These are phyloP conservation scores for Apocrypta bakeri DNA, from an alignment of 1,140 invertebrate genomes.

Conservation along the genomic window DNA sequence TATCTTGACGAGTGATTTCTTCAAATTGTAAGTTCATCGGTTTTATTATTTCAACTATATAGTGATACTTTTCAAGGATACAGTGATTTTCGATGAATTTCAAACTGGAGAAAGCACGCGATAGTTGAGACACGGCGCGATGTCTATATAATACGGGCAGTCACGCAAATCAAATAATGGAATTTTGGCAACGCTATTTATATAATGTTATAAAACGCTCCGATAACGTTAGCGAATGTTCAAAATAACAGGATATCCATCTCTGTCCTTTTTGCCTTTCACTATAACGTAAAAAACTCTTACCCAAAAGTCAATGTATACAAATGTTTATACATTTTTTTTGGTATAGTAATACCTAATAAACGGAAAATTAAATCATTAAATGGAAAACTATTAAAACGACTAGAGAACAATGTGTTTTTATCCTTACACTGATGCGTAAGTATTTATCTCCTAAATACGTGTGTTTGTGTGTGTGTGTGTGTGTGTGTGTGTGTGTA, in stretches of 20 bases:
- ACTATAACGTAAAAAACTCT: neutral
- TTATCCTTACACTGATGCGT: neutral
- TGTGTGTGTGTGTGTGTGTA: no score
- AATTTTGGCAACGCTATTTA: slow-evolving; percentile 18
- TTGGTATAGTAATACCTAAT: no score
- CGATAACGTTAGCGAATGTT: neutral
- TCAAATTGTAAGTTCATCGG: neutral
- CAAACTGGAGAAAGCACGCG: neutral
- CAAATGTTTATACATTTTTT: no score
- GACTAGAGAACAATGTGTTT: neutral
- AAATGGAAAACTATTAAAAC: no score
- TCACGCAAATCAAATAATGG: neutral
- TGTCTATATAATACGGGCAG: neutral
- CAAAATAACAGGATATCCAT: neutral
- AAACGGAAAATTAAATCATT: no score
- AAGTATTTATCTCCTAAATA: neutral
- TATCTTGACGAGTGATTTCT: neutral
- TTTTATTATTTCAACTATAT: neutral
- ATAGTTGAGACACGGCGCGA: no score
- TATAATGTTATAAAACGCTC: neutral
- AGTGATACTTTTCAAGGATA: neutral
- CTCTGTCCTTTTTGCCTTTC: neutral
- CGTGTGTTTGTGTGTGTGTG: neutral
- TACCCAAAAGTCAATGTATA: no score
- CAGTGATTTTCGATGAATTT: no score